A percentile compares a stretch with the other conserved stretches of the same genome.
These are phyloP conservation scores for Malthinus flaveolus DNA, from an alignment of 2,888 invertebrate genomes.

Conservation along the genomic window DNA sequence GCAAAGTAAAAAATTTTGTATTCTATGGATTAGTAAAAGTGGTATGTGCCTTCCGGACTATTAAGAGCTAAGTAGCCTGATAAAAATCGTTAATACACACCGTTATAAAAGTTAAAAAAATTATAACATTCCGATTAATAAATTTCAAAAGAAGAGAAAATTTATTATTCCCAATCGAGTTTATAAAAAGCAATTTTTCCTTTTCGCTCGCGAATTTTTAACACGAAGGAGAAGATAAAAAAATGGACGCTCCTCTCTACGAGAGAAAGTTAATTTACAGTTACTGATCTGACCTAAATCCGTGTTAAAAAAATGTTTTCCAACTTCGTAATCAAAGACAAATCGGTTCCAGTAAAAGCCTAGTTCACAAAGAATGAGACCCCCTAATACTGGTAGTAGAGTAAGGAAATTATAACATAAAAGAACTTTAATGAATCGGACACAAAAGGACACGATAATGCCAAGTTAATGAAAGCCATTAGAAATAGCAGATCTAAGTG, in stretches of 20 bases:
- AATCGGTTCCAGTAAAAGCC: constrained; percentile 22
- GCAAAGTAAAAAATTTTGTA: no score
- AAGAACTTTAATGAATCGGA: constrained; percentile 30
- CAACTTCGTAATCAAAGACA: constrained; percentile 25
- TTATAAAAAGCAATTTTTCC: background rate
- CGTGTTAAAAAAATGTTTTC: constrained; percentile 22
- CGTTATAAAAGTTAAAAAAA: no score
- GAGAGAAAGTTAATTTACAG: constrained; percentile 25
- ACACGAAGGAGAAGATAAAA: no score
- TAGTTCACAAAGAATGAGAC: constrained; percentile 24
- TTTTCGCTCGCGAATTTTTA: no score
- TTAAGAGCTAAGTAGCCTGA: no score
- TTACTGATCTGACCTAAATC: constrained; percentile 20
- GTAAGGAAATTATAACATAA: constrained; percentile 30
- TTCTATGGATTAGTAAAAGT: no score
- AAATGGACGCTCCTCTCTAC: no score
- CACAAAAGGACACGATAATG: constrained; percentile 32
- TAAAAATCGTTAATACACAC: no score
- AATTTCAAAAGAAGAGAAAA: background rate
- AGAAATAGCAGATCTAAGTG: constrained; percentile 25
- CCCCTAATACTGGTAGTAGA: constrained; percentile 23
- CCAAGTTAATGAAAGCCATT: constrained; percentile 32
- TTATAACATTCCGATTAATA: no score
- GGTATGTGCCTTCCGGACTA: no score
- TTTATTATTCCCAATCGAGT: background rate